These are phyloP conservation scores for Xenops minutus DNA, from an alignment of 2,797 vertebrate genomes.

Conservation along the genomic window DNA sequence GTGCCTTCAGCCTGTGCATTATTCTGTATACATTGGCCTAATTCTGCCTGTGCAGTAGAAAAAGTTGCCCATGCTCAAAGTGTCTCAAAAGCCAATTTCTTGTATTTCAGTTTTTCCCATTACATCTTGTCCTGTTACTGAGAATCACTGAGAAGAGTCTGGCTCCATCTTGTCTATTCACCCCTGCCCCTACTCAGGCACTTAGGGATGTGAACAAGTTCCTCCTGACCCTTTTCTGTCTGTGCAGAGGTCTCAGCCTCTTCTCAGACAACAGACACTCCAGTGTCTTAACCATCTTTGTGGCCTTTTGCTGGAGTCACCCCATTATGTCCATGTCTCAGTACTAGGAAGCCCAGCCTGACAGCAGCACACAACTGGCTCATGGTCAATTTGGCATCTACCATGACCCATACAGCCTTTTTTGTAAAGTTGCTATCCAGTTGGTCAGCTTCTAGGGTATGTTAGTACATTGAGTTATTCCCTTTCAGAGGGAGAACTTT, in stretches of 20 bases:
- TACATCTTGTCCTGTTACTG: not conserved
- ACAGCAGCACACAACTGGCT: not conserved
- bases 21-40: not conserved
- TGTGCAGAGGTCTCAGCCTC: not conserved
- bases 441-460: not conserved
- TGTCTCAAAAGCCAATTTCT: not conserved
- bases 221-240: not conserved
- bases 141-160: not conserved
- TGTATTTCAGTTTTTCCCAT: not conserved
- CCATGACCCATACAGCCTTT: not conserved
- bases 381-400: not conserved
- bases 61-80: not conserved
- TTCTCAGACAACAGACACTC: not conserved
- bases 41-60: not conserved
- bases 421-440: not conserved
- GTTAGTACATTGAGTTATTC: not conserved
- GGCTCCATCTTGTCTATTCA: not conserved
- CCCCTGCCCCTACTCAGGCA: accelerated
- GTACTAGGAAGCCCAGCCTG: not conserved
- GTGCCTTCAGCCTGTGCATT: not conserved
- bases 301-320: not conserved
- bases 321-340: not conserved
- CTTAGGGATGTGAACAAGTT: not conserved
- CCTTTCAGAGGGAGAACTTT: not conserved
- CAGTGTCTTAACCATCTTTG: not conserved